Evolutionary conservation across 2,888 invertebrate genomes (phyloP).

Genomic region (Agapostemon virescens): DNA sequence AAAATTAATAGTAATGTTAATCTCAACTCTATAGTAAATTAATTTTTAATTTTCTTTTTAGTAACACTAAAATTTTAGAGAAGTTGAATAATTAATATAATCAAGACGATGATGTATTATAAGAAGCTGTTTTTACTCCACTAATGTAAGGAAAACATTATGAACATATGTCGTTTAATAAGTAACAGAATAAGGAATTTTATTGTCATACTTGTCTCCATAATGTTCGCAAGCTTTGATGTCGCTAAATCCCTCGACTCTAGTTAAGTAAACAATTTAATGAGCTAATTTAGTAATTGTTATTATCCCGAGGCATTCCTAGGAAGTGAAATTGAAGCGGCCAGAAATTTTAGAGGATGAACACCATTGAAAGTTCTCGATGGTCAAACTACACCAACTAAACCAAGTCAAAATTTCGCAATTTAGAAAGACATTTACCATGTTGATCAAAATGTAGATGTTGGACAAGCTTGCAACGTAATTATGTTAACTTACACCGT

Average conservation of each 20-base stretch:
- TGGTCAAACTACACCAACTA: constrained; percentile 50
- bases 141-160: not conserved
- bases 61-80: too few relatives aligned
- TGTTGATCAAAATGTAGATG: not conserved
- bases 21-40: too few relatives aligned
- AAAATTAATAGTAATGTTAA: too few relatives aligned
- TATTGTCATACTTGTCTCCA: not conserved
- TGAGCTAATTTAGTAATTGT: not conserved
- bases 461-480: constrained; percentile 6
- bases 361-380: constrained; percentile 45
- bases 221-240: not conserved
- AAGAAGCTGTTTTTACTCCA: not conserved
- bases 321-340: constrained; percentile 39
- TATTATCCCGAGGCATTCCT: not conserved
- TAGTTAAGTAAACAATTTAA: constrained; percentile 8
- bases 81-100: too few relatives aligned
- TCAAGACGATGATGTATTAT: not conserved
- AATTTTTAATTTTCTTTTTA: too few relatives aligned
- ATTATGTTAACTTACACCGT: constrained; percentile 3
- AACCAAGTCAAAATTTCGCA: constrained; percentile 26
- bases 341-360: constrained; percentile 42
- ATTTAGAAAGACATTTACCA: constrained; percentile 12
- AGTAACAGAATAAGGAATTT: not conserved
- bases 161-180: not conserved
- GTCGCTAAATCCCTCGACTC: not conserved